These are phyloP conservation scores for Macropodus opercularis DNA, from an alignment of 2,797 vertebrate species.

Conservation along the genomic window DNA sequence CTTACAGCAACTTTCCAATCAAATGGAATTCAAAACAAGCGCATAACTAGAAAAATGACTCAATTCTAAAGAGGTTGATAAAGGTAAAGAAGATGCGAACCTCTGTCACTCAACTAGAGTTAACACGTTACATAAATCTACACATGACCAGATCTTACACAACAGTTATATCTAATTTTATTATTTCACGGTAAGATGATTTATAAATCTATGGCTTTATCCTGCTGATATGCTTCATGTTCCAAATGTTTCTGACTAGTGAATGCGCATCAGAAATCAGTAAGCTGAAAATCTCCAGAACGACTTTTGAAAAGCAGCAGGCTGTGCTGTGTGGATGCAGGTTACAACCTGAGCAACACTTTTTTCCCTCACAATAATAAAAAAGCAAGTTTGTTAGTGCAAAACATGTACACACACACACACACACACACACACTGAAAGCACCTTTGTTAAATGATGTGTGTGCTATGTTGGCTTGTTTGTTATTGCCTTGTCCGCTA, in stretches of 20 bases:
- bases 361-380: conserved; percentile 8
- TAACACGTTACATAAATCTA: conserved; percentile 11
- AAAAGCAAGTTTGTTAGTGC: conserved; percentile 10
- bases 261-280: conserved; percentile 15
- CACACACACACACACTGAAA: conserved; percentile 27
- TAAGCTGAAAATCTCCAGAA: conserved; percentile 35
- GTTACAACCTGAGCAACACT: conserved; percentile 23
- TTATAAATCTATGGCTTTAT: conserved; percentile 13
- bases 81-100: conserved; percentile 9
- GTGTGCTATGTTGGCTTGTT: conserved; percentile 15
- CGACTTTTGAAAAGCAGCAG: conserved; percentile 29
- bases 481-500: conserved; percentile 43
- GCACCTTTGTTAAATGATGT: conserved; percentile 39
- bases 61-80: conserved; percentile 20
- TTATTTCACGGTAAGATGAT: conserved; percentile 18
- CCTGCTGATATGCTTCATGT: conserved; percentile 19
- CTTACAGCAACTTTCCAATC: not conserved
- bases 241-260: conserved; percentile 26
- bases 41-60: not conserved
- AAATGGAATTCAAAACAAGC: conserved; percentile 5
- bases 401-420: conserved; percentile 11
- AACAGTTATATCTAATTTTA: conserved; percentile 6
- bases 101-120: conserved; percentile 10
- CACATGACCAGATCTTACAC: not conserved
- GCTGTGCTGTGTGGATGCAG: conserved; percentile 14